These are phyloP conservation scores for Coccyzus lansbergi DNA, from an alignment of 2,797 vertebrate genomes.

Conservation along the genomic window DNA sequence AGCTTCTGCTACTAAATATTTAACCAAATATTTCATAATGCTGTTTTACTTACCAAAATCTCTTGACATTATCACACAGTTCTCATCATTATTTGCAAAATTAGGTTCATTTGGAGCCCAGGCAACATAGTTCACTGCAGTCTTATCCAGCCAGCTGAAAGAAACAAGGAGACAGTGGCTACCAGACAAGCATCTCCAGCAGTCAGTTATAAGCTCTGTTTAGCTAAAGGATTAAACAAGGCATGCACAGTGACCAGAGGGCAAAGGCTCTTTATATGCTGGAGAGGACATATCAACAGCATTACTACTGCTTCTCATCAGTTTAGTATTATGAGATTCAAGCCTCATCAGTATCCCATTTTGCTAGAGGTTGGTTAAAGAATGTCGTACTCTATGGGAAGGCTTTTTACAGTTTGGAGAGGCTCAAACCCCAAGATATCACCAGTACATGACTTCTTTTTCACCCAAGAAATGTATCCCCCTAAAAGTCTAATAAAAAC, in stretches of 20 bases:
- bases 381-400: neutral
- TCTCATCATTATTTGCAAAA: conserved; percentile 88
- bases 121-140: conserved; percentile 84
- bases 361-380: neutral
- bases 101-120: conserved; percentile 91
- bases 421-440: neutral
- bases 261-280: neutral
- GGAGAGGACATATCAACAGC: neutral
- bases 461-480: neutral
- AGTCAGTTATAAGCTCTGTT: neutral
- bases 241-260: neutral
- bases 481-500: neutral
- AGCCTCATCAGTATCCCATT: neutral
- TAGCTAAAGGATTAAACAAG: neutral
- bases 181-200: neutral
- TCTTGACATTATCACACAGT: conserved; percentile 88
- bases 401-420: neutral
- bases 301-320: neutral
- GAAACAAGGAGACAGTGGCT: neutral
- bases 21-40: neutral
- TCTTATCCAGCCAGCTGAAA: conserved; percentile 89
- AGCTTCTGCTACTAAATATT: neutral
- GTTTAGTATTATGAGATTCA: neutral
- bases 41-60: conserved; percentile 81
- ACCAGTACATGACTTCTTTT: neutral